Base-by-base conservation (phyloP, 2,113 vertebrate genomes). In the Globicephala melas region DNA sequence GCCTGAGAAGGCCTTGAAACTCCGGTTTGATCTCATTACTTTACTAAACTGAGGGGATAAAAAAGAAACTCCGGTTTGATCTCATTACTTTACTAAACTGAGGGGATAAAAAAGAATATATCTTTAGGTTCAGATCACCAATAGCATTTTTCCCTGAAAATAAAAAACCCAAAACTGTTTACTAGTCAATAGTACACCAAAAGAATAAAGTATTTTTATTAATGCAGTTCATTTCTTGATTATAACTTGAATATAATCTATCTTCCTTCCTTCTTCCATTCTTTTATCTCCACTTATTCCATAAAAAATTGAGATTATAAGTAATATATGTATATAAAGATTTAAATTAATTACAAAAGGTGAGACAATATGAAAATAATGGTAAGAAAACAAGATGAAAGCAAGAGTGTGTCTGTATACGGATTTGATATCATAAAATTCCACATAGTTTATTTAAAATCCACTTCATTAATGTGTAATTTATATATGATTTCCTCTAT, bases 311-410 rank as follows among this genome's bases (percentile, higher is more conserved):
- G 79, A 84, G 3, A 76, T 94, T 93, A 41, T 62, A 77, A 92
- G n/a, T 41, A 92, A 73, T 83, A 71, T 88, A 36, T 65, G 85
- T 62, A 28, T n/a, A 44, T 55, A 83, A 17, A 83, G 23, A 73
- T 77, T 80, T 77, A 63, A 92, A 84, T 91, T 91, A 89, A 89
- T 86, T 89, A 92, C 5, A 76, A 82, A 93, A 87, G 12, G 11
- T 68, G 12, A 94, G 4, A 63, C 3, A 84, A 89, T 36, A 95
- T 83, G 83, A 84, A 95, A 86, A 74, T 93, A 84, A 94, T 23
- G 0, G 2, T n/a, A 65, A 68, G 70, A 41, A 96, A 93, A 68
- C 5, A 79, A 68, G 36, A 73, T 58, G 11, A 77, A 67, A 44
- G 53, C 21, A 87, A 65, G 4, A 58, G 0, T 38, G 6, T 68